Base-by-base conservation (phyloP, 2,797 vertebrate species). In the Acanthiza pusilla region DNA sequence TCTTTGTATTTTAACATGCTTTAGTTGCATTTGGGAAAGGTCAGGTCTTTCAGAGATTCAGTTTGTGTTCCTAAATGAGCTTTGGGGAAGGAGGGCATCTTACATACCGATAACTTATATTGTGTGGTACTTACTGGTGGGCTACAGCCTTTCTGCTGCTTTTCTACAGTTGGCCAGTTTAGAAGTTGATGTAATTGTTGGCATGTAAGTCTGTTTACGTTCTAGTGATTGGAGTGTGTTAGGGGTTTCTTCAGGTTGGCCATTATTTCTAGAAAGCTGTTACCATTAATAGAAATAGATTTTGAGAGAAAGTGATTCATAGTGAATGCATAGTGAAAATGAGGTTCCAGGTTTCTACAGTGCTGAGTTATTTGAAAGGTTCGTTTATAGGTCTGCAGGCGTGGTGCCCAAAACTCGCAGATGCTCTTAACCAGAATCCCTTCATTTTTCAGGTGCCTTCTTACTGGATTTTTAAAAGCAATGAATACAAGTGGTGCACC, bases 221-320 rank as follows among this genome's bases (percentile, higher is more conserved):
- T 58, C 11, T 22, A 10, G 22, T 36, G 21, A 42, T 12, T 62
- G 29, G 23, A 32, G 8, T 67, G 42, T n/a, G 19, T 45, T 43
- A 27, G 20, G 29, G 1, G 2, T 1, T 27, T 47, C 40, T 57
- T 17, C 1, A 0, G 13, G 16, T 53, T 77, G 25, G 17, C 21
- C 5, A 26, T 78, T 70, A 27, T 10, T 25, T 85, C 32, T 85
- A 38, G 61, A 65, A 84, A 57, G 16, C 42, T 70, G 51, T 25
- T 79, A 22, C 6, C 74, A 18, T 36, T 57, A 19, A 2, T 8
- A 50, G 55, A 60, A 92, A 8, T 3, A 30, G 43, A 63, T 38
- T 63, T 63, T 75, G 36, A 75, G 47, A 50, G 22, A 36, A 68
- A 15, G 25, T 65, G 43, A 43, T 12, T 38, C 38, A 38, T 38